Conservation (phyloP, 1,140 invertebrate species). For the Heliconius congener region DNA sequence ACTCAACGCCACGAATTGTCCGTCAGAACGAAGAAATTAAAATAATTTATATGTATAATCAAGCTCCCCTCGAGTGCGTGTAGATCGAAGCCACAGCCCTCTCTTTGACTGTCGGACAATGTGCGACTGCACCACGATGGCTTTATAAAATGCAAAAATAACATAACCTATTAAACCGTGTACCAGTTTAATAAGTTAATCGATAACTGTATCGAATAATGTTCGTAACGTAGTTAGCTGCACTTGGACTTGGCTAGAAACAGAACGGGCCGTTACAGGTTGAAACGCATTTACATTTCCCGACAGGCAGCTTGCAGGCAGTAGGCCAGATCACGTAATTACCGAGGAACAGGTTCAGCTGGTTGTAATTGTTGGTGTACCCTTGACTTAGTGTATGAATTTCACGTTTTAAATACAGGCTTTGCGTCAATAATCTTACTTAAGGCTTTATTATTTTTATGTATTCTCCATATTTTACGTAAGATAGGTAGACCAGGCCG, state of each 20-base stretch:
- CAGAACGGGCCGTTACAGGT: not conserved
- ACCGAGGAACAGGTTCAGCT: not conserved
- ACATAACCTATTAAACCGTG: too few species aligned
- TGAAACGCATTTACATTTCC: conserved; percentile 9
- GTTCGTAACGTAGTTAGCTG: not conserved
- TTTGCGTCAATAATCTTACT: not conserved
- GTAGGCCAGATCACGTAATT: conserved; percentile 7
- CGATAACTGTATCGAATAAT: conserved; percentile 5
- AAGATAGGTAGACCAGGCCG: too few species aligned
- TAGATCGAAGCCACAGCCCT: too few species aligned
- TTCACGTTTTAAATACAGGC: not conserved
- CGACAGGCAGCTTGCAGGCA: not conserved
- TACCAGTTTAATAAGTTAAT: too few species aligned
- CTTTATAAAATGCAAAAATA: too few species aligned
- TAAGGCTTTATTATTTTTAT: not conserved
- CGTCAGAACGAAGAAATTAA: too few species aligned
- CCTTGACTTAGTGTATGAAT: conserved; percentile 12
- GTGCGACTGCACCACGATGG: too few species aligned
- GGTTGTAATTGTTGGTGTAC: not conserved
- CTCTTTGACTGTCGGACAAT: too few species aligned
- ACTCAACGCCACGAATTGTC: too few species aligned
- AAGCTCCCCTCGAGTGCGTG: too few species aligned
- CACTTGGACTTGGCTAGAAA: not conserved
- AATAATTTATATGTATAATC: too few species aligned
- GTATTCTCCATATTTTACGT: not conserved